Percentiles rank a stretch among this genome's conserved stretches.
Evolutionary conservation across 2,113 vertebrate species (phyloP).

Genomic region (Ochotona princeps): DNA sequence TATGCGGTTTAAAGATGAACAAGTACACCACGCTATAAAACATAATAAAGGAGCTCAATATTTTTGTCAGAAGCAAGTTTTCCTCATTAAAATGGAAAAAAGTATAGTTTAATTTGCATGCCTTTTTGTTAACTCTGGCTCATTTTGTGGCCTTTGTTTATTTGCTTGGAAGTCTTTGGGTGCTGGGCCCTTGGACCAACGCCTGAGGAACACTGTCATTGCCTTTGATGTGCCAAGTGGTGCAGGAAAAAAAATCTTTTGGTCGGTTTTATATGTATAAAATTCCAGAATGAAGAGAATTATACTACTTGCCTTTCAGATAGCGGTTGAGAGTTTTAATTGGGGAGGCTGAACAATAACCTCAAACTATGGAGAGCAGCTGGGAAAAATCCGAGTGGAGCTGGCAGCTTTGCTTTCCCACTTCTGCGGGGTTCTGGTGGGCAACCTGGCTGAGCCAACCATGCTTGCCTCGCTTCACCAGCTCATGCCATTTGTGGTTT

Average conservation of each 20-base stretch:
- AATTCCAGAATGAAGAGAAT: background rate
- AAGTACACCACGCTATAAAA: conserved; percentile 8
- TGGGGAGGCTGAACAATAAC: background rate
- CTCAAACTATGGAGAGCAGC: background rate
- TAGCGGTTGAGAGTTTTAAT: background rate
- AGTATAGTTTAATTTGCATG: conserved; percentile 40
- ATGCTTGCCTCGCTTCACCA: too few relatives aligned
- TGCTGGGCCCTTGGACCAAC: background rate
- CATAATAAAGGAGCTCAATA: conserved; percentile 1
- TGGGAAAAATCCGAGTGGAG: background rate
- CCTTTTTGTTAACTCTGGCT: conserved; percentile 40
- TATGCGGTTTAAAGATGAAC: background rate
- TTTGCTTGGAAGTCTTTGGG: conserved; percentile 46
- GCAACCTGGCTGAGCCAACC: too few relatives aligned
- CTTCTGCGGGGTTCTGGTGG: background rate
- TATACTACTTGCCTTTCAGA: background rate
- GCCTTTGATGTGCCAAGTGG: background rate
- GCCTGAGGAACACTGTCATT: background rate
- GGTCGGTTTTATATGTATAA: background rate
- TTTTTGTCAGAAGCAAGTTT: conserved; percentile 56
- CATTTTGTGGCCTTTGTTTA: conserved; percentile 55
- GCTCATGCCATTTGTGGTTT: background rate
- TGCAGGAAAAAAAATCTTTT: background rate
- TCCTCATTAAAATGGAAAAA: conserved; percentile 41
- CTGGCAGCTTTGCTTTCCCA: too few relatives aligned